phyloP scores from a whole-genome alignment of 2,797 vertebrate genomes.

The Melanotaenia parkinsoni region DNA sequence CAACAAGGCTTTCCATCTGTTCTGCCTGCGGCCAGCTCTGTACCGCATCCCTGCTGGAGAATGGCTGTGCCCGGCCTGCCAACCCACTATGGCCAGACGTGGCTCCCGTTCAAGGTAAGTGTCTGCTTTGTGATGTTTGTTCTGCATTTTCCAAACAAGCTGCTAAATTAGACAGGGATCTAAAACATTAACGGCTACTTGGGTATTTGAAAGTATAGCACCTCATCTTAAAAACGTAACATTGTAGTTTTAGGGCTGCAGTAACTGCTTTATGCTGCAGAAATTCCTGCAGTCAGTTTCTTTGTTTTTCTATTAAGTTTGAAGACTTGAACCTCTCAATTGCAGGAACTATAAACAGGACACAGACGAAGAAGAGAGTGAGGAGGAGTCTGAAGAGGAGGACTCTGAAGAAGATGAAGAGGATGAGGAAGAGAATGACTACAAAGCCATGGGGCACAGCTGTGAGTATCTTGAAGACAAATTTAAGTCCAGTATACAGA shows the following conservation, averaged over 20 bases:
- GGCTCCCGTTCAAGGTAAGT: constrained; percentile 90
- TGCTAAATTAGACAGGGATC: neutral
- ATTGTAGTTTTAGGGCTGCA: too few species aligned
- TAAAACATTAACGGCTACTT: neutral
- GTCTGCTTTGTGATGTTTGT: neutral
- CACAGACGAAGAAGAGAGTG: constrained; percentile 88
- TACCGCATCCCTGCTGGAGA: constrained; percentile 93
- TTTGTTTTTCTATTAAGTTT: neutral
- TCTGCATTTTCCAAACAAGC: neutral
- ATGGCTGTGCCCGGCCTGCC: constrained; percentile 96
- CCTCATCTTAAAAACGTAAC: neutral
- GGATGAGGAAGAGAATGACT: constrained; percentile 88
- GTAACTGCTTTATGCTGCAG: neutral
- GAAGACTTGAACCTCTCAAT: neutral
- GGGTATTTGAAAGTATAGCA: neutral
- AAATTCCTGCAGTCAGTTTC: neutral
- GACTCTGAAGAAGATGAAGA: constrained; percentile 88
- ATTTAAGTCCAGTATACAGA: neutral
- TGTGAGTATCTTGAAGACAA: constrained; percentile 81
- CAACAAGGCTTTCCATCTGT: constrained; percentile 98
- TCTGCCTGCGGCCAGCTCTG: constrained; percentile 93
- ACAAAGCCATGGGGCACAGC: constrained; percentile 90
- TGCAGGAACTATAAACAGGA: constrained; percentile 93
- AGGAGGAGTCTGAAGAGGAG: constrained; percentile 84
- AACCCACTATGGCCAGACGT: constrained; percentile 90